Evolutionary conservation across 2,797 vertebrate genomes (phyloP).

Genomic region (Geotrypetes seraphini): DNA sequence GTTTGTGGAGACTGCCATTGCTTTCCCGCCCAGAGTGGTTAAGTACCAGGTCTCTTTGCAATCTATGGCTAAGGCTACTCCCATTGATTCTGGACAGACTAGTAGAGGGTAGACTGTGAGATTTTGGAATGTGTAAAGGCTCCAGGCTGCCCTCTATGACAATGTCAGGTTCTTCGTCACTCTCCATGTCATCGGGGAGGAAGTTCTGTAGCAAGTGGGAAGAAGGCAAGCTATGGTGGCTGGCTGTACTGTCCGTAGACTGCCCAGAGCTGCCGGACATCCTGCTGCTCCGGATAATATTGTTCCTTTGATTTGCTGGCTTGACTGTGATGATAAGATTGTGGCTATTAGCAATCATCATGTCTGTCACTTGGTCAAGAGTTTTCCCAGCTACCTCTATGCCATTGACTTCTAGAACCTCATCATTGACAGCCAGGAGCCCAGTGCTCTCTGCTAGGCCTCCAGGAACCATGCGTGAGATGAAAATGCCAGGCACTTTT

Average conservation of each 20-base stretch:
- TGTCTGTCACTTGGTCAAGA: constrained; percentile 94
- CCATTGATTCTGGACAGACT: constrained; percentile 63
- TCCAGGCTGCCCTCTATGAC: constrained; percentile 86
- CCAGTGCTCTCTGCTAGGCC: constrained; percentile 92
- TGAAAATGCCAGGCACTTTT: constrained; percentile 94
- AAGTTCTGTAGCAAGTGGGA: constrained; percentile 61
- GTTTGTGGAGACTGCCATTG: constrained; percentile 84
- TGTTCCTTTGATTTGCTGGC: constrained; percentile 95
- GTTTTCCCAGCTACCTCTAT: constrained; percentile 96
- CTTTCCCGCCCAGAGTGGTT: constrained; percentile 73
- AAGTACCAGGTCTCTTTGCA: constrained; percentile 77
- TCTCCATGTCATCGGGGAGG: constrained; percentile 82
- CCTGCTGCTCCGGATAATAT: constrained; percentile 82
- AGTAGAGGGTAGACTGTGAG: constrained; percentile 53
- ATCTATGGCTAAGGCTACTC: constrained; percentile 69
- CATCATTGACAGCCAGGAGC: constrained; percentile 89
- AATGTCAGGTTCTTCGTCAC: constrained; percentile 88
- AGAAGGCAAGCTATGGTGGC: constrained; percentile 67
- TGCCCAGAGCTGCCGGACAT: constrained; percentile 82
- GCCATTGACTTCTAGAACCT: constrained; percentile 95
- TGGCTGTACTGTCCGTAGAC: constrained; percentile 77
- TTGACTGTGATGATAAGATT: constrained; percentile 95
- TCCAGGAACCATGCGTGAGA: constrained; percentile 90
- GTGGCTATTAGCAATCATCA: constrained; percentile 99
- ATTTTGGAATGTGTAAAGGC: constrained; percentile 52